Evolutionary conservation across 2,888 invertebrate genomes (phyloP).

Genomic region (Chrysolina americana): DNA sequence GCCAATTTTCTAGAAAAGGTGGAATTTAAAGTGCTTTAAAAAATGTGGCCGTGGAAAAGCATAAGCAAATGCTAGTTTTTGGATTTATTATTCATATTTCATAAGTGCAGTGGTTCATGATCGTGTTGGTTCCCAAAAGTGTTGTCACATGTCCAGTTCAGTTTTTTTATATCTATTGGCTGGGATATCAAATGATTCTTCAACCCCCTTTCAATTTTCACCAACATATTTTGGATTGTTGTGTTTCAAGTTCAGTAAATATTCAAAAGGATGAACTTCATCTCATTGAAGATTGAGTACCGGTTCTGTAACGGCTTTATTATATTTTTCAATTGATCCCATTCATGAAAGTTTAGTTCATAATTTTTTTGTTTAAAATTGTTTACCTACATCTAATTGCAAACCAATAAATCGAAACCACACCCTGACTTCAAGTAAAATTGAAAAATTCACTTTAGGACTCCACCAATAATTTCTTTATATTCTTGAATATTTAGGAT

Average conservation of each 20-base stretch:
- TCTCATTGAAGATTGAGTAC: conserved; percentile 38
- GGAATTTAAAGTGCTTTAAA: conserved; percentile 40
- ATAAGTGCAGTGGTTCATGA: conserved; percentile 26
- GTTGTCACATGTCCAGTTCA: not conserved
- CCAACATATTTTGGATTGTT: no score
- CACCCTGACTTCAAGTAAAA: no score
- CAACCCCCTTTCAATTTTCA: no score
- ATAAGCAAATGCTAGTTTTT: conserved; percentile 26
- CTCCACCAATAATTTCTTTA: no score
- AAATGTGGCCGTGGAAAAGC: conserved; percentile 51
- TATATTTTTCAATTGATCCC: not conserved
- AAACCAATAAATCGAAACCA: not conserved
- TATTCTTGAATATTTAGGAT: no score
- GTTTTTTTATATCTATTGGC: no score
- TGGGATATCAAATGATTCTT: no score
- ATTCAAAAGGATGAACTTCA: not conserved
- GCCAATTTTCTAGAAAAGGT: conserved; percentile 34
- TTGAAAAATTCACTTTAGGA: no score
- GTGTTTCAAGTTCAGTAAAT: no score
- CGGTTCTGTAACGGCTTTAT: not conserved
- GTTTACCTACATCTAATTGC: no score
- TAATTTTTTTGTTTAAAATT: conserved; percentile 25
- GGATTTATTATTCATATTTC: conserved; percentile 35
- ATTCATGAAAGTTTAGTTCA: not conserved
- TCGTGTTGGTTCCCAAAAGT: conserved; percentile 23